Conservation (phyloP, 2,113 vertebrate genomes). For the Nesogale talazaci region DNA sequence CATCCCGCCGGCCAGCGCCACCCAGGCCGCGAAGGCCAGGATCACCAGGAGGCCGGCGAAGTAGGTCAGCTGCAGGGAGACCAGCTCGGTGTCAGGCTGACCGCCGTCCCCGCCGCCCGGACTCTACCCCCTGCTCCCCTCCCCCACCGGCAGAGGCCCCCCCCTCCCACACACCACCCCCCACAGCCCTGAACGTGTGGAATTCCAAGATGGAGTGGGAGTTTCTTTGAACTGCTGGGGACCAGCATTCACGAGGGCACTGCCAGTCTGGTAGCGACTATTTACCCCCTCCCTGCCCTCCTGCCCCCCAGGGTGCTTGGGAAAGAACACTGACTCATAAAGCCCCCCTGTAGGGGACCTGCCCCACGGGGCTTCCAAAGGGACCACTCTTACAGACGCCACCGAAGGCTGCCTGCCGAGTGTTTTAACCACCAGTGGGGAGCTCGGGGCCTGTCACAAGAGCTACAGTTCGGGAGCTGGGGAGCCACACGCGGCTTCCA, state of each 20-base stretch:
- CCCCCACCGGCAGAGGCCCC: not conserved
- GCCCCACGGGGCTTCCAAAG: not conserved
- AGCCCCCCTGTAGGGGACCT: not conserved
- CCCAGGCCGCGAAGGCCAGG: slow-evolving; percentile 93
- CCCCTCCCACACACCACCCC: too few relatives aligned
- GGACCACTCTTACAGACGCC: not conserved
- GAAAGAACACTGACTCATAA: not conserved
- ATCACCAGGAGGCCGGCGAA: slow-evolving; percentile 92
- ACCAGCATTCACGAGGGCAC: rapidly evolving
- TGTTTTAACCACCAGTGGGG: not conserved
- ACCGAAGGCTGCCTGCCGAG: not conserved
- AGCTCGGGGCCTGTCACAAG: not conserved
- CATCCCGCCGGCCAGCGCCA: slow-evolving; percentile 86
- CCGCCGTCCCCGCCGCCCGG: not conserved
- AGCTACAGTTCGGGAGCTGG: not conserved
- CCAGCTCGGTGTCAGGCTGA: rapidly evolving
- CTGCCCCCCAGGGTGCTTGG: not conserved
- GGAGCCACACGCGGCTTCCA: too few relatives aligned
- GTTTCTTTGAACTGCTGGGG: not conserved
- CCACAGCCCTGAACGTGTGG: rapidly evolving
- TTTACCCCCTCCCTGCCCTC: too few relatives aligned
- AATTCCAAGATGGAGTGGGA: not conserved
- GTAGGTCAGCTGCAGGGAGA: slow-evolving; percentile 90
- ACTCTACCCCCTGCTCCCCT: not conserved
- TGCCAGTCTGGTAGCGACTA: not conserved